These are phyloP conservation scores for Sminthopsis crassicaudata DNA, from an alignment of 2,113 vertebrate genomes.

Conservation along the genomic window DNA sequence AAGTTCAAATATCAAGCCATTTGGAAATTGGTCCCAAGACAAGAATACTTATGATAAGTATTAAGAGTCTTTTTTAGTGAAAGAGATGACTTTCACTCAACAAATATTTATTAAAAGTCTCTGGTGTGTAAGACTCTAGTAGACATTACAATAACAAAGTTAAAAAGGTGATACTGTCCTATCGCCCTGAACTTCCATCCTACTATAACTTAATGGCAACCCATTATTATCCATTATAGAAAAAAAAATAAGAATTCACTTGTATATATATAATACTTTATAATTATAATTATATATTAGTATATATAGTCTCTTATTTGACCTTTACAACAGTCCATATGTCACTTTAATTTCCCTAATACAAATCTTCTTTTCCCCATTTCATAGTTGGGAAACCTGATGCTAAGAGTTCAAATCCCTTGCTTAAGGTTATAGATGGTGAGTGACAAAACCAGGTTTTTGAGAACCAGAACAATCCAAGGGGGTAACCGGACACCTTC, in stretches of 20 bases:
- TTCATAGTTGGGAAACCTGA: background rate
- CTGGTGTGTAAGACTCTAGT: background rate
- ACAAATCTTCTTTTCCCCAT: background rate
- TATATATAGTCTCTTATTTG: background rate
- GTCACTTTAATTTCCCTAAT: background rate
- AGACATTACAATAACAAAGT: background rate
- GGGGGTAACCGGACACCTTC: background rate
- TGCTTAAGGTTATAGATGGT: background rate
- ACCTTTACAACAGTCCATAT: background rate
- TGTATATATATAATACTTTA: background rate
- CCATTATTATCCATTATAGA: background rate
- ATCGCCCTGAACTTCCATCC: background rate
- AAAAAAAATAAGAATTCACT: background rate
- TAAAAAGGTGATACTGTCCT: background rate
- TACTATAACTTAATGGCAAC: background rate
- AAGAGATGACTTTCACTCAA: background rate
- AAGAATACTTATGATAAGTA: conserved; percentile 6
- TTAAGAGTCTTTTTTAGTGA: background rate
- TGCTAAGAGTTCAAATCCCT: background rate
- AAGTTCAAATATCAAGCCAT: background rate
- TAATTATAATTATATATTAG: background rate
- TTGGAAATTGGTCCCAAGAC: conserved; percentile 5
- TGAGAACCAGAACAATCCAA: background rate
- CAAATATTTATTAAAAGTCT: background rate
- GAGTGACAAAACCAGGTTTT: background rate